Conservation (phyloP, 2,888 invertebrate species). For the Drosophila helvetica region DNA sequence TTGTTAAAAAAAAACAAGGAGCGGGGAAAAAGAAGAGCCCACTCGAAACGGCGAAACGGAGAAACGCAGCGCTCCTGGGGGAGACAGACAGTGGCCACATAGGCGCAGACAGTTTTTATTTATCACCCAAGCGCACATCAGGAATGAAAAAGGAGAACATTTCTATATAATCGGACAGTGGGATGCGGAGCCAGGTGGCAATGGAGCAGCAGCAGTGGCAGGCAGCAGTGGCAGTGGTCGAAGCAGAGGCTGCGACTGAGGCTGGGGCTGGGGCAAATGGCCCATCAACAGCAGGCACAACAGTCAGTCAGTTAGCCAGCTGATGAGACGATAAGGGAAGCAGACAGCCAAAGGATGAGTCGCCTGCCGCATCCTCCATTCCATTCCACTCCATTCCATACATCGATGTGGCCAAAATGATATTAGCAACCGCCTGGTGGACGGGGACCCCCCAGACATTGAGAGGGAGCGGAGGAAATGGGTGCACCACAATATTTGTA, state of each 20-base stretch:
- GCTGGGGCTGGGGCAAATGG: conserved; percentile 22
- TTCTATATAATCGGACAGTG: background rate
- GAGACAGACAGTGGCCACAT: conserved; percentile 49
- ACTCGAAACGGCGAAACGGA: background rate
- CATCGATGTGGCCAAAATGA: conserved; percentile 29
- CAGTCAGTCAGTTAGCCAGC: conserved; percentile 51
- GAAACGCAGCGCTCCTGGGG: background rate
- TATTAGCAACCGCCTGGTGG: conserved; percentile 36
- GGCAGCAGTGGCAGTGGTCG: background rate
- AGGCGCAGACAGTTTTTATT: conserved; percentile 81
- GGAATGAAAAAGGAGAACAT: conserved; percentile 5
- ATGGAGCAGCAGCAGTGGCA: background rate
- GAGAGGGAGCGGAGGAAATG: too few species aligned
- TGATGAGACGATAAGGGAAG: conserved; percentile 74
- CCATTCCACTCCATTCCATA: conserved; percentile 14
- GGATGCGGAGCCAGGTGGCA: background rate
- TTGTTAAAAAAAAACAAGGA: conserved; percentile 19
- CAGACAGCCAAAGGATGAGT: conserved; percentile 66
- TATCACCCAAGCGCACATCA: conserved; percentile 59
- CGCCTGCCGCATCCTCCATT: conserved; percentile 17
- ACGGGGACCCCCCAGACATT: background rate
- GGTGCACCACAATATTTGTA: background rate
- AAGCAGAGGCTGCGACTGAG: background rate
- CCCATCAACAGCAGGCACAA: conserved; percentile 41
- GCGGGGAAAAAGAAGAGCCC: background rate